Evolutionary conservation across 2,888 invertebrate species (phyloP).

Genomic region (Drosophila mayaguana): DNA sequence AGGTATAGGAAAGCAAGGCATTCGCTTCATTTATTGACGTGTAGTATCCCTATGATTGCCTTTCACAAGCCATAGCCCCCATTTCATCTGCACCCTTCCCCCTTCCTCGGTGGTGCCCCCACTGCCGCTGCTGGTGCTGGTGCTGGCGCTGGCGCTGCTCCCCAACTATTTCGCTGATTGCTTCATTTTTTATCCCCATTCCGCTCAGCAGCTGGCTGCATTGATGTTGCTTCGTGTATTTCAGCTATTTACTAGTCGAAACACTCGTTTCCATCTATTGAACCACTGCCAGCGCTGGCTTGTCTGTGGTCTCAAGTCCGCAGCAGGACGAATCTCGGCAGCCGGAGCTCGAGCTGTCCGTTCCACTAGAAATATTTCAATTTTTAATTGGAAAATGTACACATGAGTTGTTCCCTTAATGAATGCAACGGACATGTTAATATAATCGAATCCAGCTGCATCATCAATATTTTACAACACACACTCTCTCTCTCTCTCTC

Average conservation of each 20-base stretch:
- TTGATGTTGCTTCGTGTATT: slow-evolving; percentile 52
- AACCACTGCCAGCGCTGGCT: neutral
- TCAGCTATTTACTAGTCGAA: slow-evolving; percentile 43
- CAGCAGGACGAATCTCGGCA: slow-evolving; percentile 38
- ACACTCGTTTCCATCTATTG: slow-evolving; percentile 19
- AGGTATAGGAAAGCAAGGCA: neutral
- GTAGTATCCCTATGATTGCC: slow-evolving; percentile 76
- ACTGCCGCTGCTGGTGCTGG: neutral
- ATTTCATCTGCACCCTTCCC: neutral
- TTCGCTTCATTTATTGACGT: slow-evolving; percentile 75
- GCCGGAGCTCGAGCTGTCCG: slow-evolving; percentile 29
- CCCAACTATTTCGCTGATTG: slow-evolving; percentile 54
- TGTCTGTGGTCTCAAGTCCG: slow-evolving; percentile 2
- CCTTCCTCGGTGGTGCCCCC: rapidly evolving
- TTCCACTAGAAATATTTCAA: slow-evolving; percentile 79
- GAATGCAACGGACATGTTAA: slow-evolving; percentile 75
- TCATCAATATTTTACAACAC: slow-evolving; percentile 56
- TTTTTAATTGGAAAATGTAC: slow-evolving; percentile 84
- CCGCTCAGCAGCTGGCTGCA: slow-evolving; percentile 1
- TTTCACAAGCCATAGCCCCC: slow-evolving; percentile 46
- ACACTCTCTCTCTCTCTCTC: neutral
- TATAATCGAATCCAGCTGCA: slow-evolving; percentile 53
- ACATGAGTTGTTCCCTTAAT: slow-evolving; percentile 82
- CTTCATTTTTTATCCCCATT: slow-evolving; percentile 66
- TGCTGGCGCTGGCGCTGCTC: neutral